Percentiles rank a stretch among this genome's conserved stretches.
Conservation (phyloP, 92 coral and sea anemone genomes). For the Hydrozoanthus gracilis region DNA sequence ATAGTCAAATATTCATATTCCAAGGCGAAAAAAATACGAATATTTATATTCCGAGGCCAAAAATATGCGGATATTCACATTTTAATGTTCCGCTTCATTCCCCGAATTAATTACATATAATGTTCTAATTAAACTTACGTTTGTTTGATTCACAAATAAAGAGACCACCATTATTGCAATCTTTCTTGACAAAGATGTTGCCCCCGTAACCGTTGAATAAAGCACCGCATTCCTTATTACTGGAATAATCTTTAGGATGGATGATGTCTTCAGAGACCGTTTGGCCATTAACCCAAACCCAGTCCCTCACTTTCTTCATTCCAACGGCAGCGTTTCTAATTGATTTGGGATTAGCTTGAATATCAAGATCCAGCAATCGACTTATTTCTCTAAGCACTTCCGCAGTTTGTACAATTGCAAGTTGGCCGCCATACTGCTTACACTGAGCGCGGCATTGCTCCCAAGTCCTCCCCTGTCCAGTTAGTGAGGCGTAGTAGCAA, state of each 20-base stretch:
- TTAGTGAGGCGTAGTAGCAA: conserved; percentile 29
- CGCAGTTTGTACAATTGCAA: conserved; percentile 65
- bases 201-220: background rate
- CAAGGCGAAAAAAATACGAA: too few species aligned
- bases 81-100: too few species aligned
- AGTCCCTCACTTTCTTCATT: conserved; percentile 51
- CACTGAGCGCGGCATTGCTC: conserved; percentile 17
- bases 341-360: background rate
- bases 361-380: conserved; percentile 27
- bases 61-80: too few species aligned
- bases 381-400: conserved; percentile 25
- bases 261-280: conserved; percentile 6
- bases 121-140: conserved; percentile 22
- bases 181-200: background rate
- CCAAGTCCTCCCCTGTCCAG: conserved; percentile 30
- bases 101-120: too few species aligned
- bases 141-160: conserved; percentile 29
- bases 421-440: conserved; percentile 24
- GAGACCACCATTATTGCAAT: background rate
- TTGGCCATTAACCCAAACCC: conserved; percentile 49
- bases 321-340: conserved; percentile 39
- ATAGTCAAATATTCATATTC: too few species aligned
- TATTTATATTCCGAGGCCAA: too few species aligned
- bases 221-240: conserved; percentile 25
- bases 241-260: background rate